Conservation (phyloP, 1,140 invertebrate species). For the Whitmania pigra region DNA sequence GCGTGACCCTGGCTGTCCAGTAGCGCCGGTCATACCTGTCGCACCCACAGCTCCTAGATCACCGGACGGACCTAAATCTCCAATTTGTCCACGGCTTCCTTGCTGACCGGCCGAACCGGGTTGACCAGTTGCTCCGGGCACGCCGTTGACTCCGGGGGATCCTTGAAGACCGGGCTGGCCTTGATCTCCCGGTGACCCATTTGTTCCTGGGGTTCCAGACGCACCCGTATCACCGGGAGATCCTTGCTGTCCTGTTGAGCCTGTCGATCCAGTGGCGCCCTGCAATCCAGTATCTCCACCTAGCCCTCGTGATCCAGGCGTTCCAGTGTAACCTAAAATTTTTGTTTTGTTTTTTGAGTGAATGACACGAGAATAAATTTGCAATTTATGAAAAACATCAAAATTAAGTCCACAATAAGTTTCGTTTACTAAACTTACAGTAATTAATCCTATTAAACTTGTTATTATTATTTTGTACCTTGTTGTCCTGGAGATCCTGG, state of each 20-base stretch:
- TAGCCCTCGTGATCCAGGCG: conserved; percentile 25
- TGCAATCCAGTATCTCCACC: conserved; percentile 28
- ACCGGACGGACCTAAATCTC: conserved; percentile 22
- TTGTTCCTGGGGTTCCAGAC: conserved; percentile 30
- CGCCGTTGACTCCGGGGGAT: background rate
- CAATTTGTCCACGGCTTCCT: conserved; percentile 22
- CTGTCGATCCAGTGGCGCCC: conserved; percentile 32
- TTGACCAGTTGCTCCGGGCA: conserved; percentile 22
- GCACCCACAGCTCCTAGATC: conserved; percentile 17
- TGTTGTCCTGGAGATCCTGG: conserved; percentile 16
- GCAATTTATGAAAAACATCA: no score
- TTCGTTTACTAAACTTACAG: background rate
- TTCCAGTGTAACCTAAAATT: conserved; percentile 17
- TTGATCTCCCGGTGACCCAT: conserved; percentile 31
- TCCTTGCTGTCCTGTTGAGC: conserved; percentile 25
- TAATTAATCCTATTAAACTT: background rate
- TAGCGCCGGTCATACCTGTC: conserved; percentile 14
- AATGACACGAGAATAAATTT: background rate
- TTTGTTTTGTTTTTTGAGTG: background rate
- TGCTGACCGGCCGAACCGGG: conserved; percentile 23
- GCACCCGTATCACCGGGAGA: conserved; percentile 28
- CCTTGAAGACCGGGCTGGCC: conserved; percentile 34
- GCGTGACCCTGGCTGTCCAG: conserved; percentile 29
- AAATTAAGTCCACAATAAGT: no score
- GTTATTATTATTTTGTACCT: background rate